phyloP scores from a whole-genome alignment of 2,888 invertebrate genomes.

The Linhomoeus sp. region DNA sequence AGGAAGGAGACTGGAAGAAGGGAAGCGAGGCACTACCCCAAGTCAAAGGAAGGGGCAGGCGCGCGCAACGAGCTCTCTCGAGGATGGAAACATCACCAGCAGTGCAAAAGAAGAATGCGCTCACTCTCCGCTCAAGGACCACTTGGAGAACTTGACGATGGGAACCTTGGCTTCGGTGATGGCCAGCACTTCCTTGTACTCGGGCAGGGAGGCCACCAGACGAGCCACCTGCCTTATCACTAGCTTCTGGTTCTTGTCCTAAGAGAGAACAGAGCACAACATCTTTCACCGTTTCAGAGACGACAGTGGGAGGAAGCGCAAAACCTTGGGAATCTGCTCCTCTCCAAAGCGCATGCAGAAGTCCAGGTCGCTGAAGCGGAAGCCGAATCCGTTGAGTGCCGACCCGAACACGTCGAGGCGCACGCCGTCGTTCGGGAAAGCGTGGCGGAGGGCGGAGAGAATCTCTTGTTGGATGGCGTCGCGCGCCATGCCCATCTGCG shows the following conservation, averaged over 20 bases:
- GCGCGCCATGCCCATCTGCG: too few relatives aligned
- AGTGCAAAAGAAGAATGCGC: too few relatives aligned
- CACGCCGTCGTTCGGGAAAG: neutral
- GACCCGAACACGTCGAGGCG: constrained; percentile 39
- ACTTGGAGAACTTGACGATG: constrained; percentile 39
- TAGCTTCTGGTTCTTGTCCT: constrained; percentile 27
- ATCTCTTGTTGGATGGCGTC: too few relatives aligned
- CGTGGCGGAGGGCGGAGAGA: neutral
- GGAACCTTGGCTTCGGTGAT: constrained; percentile 42
- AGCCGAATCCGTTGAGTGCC: constrained; percentile 41
- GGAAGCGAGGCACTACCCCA: too few relatives aligned
- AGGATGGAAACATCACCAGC: too few relatives aligned
- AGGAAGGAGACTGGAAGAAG: too few relatives aligned
- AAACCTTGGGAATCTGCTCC: constrained; percentile 13
- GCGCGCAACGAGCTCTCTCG: too few relatives aligned
- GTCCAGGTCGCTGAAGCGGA: constrained; percentile 39
- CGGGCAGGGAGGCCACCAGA: constrained; percentile 25
- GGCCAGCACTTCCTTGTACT: constrained; percentile 31
- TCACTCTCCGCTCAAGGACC: constrained; percentile 36
- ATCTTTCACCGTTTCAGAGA: neutral
- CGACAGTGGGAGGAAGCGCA: neutral
- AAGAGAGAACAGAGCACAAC: constrained; percentile 6
- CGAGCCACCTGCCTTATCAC: constrained; percentile 30
- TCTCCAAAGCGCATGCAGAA: constrained; percentile 38
- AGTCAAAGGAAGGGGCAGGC: too few relatives aligned